A percentile compares a stretch with the other conserved stretches of the same genome.
Evolutionary conservation across 2,888 invertebrate genomes (phyloP).

Genomic region (Diplazon laetatorius): DNA sequence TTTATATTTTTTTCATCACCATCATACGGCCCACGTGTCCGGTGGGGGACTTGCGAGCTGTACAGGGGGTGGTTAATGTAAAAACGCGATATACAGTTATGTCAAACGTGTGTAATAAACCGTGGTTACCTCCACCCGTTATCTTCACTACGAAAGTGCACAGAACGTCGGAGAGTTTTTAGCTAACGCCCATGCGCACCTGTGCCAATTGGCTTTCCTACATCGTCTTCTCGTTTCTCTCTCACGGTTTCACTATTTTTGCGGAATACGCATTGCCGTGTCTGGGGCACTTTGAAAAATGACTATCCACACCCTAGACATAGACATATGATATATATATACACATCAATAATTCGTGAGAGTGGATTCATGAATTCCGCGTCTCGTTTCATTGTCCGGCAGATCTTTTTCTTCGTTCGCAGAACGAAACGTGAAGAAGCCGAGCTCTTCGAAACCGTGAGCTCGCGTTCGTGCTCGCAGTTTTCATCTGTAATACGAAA

Average conservation of each 20-base stretch:
- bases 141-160: slow-evolving; percentile 44
- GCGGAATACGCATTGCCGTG: slow-evolving; percentile 11
- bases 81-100: neutral
- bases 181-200: slow-evolving; percentile 52
- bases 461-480: slow-evolving; percentile 27
- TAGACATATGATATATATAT: too few relatives aligned
- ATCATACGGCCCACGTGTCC: neutral
- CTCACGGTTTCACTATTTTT: slow-evolving; percentile 17
- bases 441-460: slow-evolving; percentile 14
- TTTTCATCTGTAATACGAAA: slow-evolving; percentile 59
- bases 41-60: neutral
- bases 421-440: slow-evolving; percentile 6
- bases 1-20: neutral
- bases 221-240: slow-evolving; percentile 28
- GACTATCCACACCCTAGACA: slow-evolving; percentile 49
- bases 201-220: slow-evolving; percentile 61
- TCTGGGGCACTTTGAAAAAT: slow-evolving; percentile 60
- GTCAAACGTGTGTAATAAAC: neutral
- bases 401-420: slow-evolving; percentile 32
- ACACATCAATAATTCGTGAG: slow-evolving; percentile 59
- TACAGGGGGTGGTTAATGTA: slow-evolving; percentile 7
- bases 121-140: slow-evolving; percentile 3
- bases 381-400: slow-evolving; percentile 52
- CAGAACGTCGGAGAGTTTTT: slow-evolving; percentile 52
- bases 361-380: slow-evolving; percentile 57